These are phyloP conservation scores for Montipora cactus DNA, from an alignment of 64 coral and sea anemone species.

Conservation along the genomic window DNA sequence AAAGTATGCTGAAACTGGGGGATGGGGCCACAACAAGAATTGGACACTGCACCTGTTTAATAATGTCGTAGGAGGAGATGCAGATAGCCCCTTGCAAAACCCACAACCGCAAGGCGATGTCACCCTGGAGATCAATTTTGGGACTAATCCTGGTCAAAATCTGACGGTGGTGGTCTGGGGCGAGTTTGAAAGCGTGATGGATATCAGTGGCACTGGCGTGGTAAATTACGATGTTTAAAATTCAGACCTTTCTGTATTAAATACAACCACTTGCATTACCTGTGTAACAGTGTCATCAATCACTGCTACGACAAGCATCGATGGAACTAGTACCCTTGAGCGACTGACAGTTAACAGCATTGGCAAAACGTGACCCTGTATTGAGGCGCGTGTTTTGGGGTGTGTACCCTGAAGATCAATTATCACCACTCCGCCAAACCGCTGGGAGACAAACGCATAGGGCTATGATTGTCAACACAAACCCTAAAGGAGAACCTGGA, in stretches of 20 bases:
- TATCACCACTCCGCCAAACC: neutral
- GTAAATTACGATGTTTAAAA: neutral
- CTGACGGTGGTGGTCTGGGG: constrained; percentile 24
- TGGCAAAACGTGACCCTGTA: no score
- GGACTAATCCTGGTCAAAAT: neutral
- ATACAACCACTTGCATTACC: no score
- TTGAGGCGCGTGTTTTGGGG: neutral
- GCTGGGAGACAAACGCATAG: no score
- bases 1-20: constrained; percentile 5
- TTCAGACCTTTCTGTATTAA: no score
- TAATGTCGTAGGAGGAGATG: constrained; percentile 41
- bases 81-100: constrained; percentile 23
- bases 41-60: constrained; percentile 68
- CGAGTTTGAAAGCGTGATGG: constrained; percentile 58
- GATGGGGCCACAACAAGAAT: constrained; percentile 35
- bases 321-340: no score
- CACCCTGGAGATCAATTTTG: neutral
- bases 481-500: neutral
- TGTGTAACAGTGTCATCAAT: no score
- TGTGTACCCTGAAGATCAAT: neutral
- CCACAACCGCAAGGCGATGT: neutral
- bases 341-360: no score
- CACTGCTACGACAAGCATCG: neutral
- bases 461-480: constrained; percentile 58
- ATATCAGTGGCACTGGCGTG: neutral